phyloP scores from a whole-genome alignment of 2,113 vertebrate species.

The Myanophis thanlyinensis region DNA sequence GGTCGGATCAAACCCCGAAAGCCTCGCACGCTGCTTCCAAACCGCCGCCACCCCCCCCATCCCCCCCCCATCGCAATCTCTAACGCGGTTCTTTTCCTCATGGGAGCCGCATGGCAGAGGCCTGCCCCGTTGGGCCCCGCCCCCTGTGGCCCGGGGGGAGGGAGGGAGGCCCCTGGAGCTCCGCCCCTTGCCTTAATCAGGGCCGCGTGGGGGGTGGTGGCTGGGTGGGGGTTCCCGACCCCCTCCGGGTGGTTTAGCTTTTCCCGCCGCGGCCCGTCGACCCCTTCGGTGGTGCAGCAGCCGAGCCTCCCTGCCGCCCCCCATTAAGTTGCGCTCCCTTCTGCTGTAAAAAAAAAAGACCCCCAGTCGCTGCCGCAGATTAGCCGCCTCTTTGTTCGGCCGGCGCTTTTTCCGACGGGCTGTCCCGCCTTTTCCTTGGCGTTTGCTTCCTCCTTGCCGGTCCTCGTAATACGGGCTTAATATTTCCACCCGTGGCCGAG shows the following conservation, averaged over 20 bases:
- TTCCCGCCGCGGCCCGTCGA: neutral
- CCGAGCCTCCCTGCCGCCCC: too few relatives aligned
- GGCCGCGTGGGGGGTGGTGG: too few relatives aligned
- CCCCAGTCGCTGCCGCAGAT: neutral
- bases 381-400: neutral
- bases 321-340: neutral
- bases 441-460: neutral
- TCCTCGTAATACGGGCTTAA: neutral
- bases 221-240: too few relatives aligned
- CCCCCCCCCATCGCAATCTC: too few relatives aligned
- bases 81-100: neutral
- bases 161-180: neutral
- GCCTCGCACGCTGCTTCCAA: neutral
- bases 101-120: conserved; percentile 22
- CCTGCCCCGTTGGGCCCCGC: neutral
- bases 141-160: neutral
- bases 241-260: neutral
- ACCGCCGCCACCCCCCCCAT: too few relatives aligned
- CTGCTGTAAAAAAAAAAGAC: neutral
- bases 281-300: too few relatives aligned
- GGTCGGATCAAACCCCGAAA: too few relatives aligned
- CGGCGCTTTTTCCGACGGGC: neutral
- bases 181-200: neutral
- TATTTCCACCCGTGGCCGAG: neutral
- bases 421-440: neutral